Evolutionary conservation across 2,113 vertebrate genomes (phyloP), one percentile per base, ranked within the genome.

Genomic region (Sardina pilchardus): DNA sequence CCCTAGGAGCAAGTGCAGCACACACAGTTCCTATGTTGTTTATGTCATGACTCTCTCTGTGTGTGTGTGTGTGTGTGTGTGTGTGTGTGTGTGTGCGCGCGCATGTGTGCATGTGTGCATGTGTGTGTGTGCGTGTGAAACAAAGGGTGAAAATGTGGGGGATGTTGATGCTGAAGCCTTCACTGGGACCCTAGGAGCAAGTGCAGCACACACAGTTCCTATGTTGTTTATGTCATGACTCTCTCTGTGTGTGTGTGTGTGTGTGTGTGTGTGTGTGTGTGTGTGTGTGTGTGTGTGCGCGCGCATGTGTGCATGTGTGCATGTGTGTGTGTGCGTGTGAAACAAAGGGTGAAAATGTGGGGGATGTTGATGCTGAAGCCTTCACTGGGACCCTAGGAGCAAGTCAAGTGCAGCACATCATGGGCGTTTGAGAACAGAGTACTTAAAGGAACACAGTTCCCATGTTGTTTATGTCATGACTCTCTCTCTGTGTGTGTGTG

Each of bases 281-380:
- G 56, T 56, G 50, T 16, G 50, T 56, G 50, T 56, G 50, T 16
- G 50, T 56, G 4, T 17, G 56, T 3, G 19, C n/a, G 56, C n/a
- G 56, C n/a, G 26, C 4, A 21, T 24, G 56, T 63, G 56, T 24
- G 21, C n/a, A 7, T 21, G 14, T 12, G 12, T 39, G 14, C 34
- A 26, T 71, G 63, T 24, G 1, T 59, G 12, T 59, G 56, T 59
- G 56, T 24, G 59, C 26, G 24, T n/a, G 56, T 63, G n/a, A n/a
- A n/a, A n/a, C n/a, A n/a, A 6, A n/a, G 19, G 24, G 56, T 95
- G 94, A 99, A 99, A 86, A 97, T 97, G 91, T 99, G 98, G 4
- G 97, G 98, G 87, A 99, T 86, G 86, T 99, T 99, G 94, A 99
- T 98, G 90, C 98, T 97, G 87, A 99, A 99, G 85, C 98, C 96